Conservation (phyloP, 2,888 invertebrate species). For the Catocala sponsa region DNA sequence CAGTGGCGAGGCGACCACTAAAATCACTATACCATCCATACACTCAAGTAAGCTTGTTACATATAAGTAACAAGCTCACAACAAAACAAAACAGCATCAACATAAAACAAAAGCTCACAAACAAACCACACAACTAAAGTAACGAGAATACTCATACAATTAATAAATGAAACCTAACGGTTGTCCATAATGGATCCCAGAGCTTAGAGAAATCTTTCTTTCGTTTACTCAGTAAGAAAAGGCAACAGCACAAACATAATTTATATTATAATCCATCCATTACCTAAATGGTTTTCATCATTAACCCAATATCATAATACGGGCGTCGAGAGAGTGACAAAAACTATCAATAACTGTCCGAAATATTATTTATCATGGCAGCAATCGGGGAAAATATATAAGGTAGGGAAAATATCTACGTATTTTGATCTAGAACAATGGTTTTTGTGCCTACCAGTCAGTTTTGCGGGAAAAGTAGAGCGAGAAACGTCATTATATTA, state of each 20-base stretch:
- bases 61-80: no score
- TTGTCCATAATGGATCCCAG: slow-evolving; percentile 7
- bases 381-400: slow-evolving; percentile 15
- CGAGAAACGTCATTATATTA: background rate
- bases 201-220: background rate
- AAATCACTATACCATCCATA: no score
- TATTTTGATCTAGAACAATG: slow-evolving; percentile 2
- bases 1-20: no score
- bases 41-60: no score
- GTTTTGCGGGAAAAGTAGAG: background rate
- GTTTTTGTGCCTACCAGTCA: background rate
- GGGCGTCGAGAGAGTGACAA: slow-evolving; percentile 40
- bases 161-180: slow-evolving; percentile 4
- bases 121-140: no score
- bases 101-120: no score
- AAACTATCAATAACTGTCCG: slow-evolving; percentile 54
- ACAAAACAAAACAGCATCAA: no score
- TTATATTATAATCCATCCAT: slow-evolving; percentile 51
- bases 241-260: slow-evolving; percentile 33
- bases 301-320: slow-evolving; percentile 44
- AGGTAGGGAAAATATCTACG: slow-evolving; percentile 1
- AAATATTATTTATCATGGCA: slow-evolving; percentile 25
- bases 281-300: slow-evolving; percentile 49
- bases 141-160: background rate
- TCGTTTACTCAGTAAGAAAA: slow-evolving; percentile 10